These are phyloP conservation scores for Neoitamus cyanurus DNA, from an alignment of 2,888 invertebrate species.

Conservation along the genomic window DNA sequence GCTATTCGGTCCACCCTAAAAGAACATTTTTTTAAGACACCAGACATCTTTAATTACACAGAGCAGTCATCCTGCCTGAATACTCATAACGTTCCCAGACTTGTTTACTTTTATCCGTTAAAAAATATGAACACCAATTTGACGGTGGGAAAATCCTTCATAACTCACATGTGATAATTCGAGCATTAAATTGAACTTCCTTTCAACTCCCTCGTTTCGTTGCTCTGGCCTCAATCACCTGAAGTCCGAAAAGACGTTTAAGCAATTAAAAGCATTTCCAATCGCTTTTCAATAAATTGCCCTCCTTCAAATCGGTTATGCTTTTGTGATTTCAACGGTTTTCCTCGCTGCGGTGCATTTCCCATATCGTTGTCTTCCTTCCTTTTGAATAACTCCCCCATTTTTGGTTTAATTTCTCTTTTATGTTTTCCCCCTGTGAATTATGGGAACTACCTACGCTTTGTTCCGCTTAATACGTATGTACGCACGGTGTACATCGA, in stretches of 20 bases:
- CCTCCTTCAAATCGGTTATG: constrained; percentile 52
- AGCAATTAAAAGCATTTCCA: constrained; percentile 51
- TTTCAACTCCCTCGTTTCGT: not conserved
- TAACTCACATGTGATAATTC: constrained; percentile 37
- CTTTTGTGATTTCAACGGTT: constrained; percentile 57
- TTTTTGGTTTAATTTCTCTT: constrained; percentile 4
- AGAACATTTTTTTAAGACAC: too few relatives aligned
- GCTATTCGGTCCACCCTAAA: too few relatives aligned
- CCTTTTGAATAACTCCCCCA: constrained; percentile 46
- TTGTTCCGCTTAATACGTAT: constrained; percentile 19
- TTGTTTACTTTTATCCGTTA: constrained; percentile 39
- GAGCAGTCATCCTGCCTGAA: not conserved
- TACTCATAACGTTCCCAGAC: not conserved
- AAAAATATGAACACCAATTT: not conserved
- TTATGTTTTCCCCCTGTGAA: not conserved
- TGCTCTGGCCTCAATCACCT: not conserved
- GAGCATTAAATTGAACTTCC: constrained; percentile 52
- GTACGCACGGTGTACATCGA: not conserved
- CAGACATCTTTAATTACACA: too few relatives aligned
- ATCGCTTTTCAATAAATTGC: constrained; percentile 48
- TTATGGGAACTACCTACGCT: constrained; percentile 38
- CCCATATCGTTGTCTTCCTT: constrained; percentile 44
- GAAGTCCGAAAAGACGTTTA: not conserved
- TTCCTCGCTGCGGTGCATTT: constrained; percentile 49
- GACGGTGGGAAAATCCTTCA: constrained; percentile 12